phyloP scores from a whole-genome alignment of 1,140 invertebrate species.

The Oryzaephilus surinamensis region DNA sequence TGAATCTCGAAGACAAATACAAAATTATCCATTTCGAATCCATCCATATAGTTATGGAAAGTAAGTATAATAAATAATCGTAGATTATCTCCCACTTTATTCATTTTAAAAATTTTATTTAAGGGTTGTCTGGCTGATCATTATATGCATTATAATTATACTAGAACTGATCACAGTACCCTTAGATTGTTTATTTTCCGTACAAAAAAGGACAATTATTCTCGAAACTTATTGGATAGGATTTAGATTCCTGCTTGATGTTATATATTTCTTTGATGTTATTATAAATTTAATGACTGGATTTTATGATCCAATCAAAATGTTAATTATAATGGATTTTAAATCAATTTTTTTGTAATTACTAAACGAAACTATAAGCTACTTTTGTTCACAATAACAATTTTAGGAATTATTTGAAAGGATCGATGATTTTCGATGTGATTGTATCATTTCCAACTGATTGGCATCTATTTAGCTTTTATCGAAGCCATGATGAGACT shows the following conservation, averaged over 20 bases:
- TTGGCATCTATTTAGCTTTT: conserved; percentile 13
- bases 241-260: conserved; percentile 9
- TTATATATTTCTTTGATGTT: conserved; percentile 18
- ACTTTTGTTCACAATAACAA: background rate
- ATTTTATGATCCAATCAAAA: conserved; percentile 24
- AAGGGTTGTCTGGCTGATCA: conserved; percentile 23
- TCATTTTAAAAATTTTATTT: conserved; percentile 9
- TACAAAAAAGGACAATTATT: conserved; percentile 11
- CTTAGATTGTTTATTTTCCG: conserved; percentile 18
- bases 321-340: conserved; percentile 20
- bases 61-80: conserved; percentile 14
- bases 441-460: conserved; percentile 19
- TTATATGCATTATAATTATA: conserved; percentile 17
- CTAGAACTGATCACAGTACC: conserved; percentile 18
- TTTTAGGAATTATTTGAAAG: conserved; percentile 25
- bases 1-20: conserved; percentile 22
- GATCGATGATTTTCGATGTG: conserved; percentile 20
- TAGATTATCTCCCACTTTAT: conserved; percentile 4
- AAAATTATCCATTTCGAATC: conserved; percentile 20
- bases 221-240: conserved; percentile 1
- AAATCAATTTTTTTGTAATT: conserved; percentile 19
- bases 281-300: conserved; percentile 20
- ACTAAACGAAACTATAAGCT: background rate
- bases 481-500: too few relatives aligned
- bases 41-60: conserved; percentile 27